These are phyloP conservation scores for Zeugodacus cucurbitae DNA, from an alignment of 1,140 invertebrate genomes.

Conservation along the genomic window DNA sequence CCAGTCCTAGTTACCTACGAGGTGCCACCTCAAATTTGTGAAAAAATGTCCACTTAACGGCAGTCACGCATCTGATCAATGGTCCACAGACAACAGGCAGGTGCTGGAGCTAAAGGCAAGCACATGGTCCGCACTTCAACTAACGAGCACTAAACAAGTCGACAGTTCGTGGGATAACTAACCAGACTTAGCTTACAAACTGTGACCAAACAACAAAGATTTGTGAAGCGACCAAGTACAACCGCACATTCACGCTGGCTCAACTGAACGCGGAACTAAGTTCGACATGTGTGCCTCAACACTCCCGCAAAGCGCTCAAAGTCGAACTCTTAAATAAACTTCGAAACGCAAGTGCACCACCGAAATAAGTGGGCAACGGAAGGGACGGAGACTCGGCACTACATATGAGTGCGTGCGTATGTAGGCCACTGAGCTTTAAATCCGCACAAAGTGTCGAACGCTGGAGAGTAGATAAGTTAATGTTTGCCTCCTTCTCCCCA, in stretches of 20 bases:
- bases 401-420: neutral
- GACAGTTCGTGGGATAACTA: neutral
- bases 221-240: neutral
- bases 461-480: neutral
- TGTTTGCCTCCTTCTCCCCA: neutral
- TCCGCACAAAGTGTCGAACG: neutral
- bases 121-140: neutral
- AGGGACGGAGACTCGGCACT: neutral
- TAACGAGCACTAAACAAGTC: neutral
- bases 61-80: neutral
- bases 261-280: neutral
- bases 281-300: neutral
- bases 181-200: neutral
- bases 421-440: neutral
- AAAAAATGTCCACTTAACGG: neutral
- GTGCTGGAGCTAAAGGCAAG: neutral
- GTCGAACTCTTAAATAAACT: slow-evolving; percentile 4
- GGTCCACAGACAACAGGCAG: neutral
- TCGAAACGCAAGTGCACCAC: neutral
- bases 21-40: neutral
- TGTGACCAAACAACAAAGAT: neutral
- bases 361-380: neutral
- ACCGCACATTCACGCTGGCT: neutral
- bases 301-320: neutral
- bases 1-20: too few species aligned